A percentile compares a stretch with the other conserved stretches of the same genome.
Evolutionary conservation across 2,113 vertebrate genomes (phyloP).

Genomic region (Pseudopipra pipra): DNA sequence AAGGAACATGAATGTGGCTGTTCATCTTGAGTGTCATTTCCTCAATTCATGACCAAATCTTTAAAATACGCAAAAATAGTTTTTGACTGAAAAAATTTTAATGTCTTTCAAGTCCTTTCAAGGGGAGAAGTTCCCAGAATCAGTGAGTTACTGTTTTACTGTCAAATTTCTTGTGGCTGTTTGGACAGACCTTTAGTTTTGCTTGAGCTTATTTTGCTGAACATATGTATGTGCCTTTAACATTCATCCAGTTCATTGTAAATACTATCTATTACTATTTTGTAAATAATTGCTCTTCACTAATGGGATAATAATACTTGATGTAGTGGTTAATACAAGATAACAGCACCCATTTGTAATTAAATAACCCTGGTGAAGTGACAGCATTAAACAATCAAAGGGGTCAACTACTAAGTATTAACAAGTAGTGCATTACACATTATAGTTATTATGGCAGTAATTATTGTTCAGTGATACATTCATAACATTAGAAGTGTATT

Average conservation of each 20-base stretch:
- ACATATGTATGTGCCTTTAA: neutral
- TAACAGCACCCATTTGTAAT: slow-evolving; percentile 56
- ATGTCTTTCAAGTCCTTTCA: neutral
- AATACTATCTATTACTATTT: neutral
- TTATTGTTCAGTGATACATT: slow-evolving; percentile 1
- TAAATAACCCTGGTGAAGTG: neutral
- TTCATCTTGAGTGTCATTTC: neutral
- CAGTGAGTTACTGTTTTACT: neutral
- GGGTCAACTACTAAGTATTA: slow-evolving; percentile 6
- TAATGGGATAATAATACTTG: slow-evolving; percentile 40
- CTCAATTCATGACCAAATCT: neutral
- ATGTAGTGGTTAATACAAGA: slow-evolving; percentile 2
- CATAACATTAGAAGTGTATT: neutral
- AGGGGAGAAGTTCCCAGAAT: neutral
- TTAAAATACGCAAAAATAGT: neutral
- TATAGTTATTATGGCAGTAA: slow-evolving; percentile 13
- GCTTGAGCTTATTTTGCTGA: neutral
- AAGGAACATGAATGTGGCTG: neutral
- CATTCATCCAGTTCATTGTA: neutral
- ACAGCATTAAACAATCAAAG: slow-evolving; percentile 26
- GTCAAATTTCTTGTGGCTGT: neutral
- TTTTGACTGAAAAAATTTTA: neutral
- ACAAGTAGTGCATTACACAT: neutral
- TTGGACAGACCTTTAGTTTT: neutral
- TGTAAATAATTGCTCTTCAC: slow-evolving; percentile 6